phyloP scores from a whole-genome alignment of 2,888 invertebrate species.

The Idaea biselata region DNA sequence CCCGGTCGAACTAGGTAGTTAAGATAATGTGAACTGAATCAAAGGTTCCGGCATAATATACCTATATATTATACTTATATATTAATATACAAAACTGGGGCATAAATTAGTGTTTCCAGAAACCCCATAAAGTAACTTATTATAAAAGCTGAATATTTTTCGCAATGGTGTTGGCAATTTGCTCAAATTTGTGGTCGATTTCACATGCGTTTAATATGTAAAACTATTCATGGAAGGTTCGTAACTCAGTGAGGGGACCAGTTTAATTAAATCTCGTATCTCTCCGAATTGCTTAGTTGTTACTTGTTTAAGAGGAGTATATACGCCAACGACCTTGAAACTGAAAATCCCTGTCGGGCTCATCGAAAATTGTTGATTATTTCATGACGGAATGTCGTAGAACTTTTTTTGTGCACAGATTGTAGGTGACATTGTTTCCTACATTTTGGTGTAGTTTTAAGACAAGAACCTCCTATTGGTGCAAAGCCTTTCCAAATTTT shows the following conservation, averaged over 20 bases:
- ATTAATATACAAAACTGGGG: too few relatives aligned
- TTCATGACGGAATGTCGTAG: too few relatives aligned
- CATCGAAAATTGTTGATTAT: too few relatives aligned
- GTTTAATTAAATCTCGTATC: constrained; percentile 44
- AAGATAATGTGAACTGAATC: constrained; percentile 43
- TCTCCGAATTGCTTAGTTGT: constrained; percentile 42
- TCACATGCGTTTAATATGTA: constrained; percentile 42
- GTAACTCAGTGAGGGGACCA: constrained; percentile 24
- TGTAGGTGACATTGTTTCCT: too few relatives aligned
- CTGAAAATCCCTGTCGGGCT: too few relatives aligned
- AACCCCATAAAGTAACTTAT: not conserved
- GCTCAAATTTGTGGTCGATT: constrained; percentile 25
- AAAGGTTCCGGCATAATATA: not conserved
- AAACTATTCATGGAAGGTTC: constrained; percentile 49
- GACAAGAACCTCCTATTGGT: too few relatives aligned
- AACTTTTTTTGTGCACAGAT: too few relatives aligned
- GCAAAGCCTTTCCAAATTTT: too few relatives aligned
- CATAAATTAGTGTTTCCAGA: not conserved
- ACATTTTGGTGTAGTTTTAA: too few relatives aligned
- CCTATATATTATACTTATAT: too few relatives aligned
- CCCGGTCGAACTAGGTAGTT: constrained; percentile 35
- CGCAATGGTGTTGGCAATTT: constrained; percentile 16
- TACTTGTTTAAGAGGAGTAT: too few relatives aligned
- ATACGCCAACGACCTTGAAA: too few relatives aligned
- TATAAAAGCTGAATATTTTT: not conserved